Evolutionary conservation across 2,113 vertebrate species (phyloP).

Genomic region (Oophaga pumilio): DNA sequence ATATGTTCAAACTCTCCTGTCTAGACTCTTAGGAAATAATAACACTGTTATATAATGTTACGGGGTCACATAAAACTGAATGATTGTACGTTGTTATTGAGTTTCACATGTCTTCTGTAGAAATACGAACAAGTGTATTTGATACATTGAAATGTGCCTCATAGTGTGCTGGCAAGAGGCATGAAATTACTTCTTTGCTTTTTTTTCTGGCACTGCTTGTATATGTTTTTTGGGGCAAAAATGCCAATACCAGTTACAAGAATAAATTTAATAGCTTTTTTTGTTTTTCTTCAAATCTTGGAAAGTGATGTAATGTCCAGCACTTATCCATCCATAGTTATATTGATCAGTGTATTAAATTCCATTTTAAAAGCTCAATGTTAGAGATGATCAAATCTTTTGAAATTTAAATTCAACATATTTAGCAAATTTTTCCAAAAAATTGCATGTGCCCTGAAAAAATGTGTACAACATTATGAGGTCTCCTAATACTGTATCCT

Average conservation of each 20-base stretch:
- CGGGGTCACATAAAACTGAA: constrained; percentile 39
- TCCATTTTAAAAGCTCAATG: no score
- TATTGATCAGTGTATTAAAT: no score
- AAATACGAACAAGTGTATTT: constrained; percentile 2
- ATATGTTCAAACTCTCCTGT: constrained; percentile 36
- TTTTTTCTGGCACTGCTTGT: not conserved
- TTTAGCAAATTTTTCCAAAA: no score
- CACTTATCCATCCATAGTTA: no score
- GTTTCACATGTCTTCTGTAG: constrained; percentile 30
- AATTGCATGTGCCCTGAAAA: no score
- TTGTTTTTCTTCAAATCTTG: no score
- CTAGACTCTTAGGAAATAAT: constrained; percentile 53
- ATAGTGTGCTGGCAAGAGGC: not conserved
- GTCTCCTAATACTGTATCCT: no score
- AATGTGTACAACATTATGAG: no score
- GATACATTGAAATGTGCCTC: not conserved
- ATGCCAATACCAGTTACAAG: not conserved
- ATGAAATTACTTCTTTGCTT: not conserved
- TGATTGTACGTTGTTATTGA: constrained; percentile 37
- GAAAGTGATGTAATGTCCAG: no score
- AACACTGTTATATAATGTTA: constrained; percentile 49
- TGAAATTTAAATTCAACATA: no score
- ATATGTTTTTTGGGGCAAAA: not conserved
- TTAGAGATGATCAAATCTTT: no score
- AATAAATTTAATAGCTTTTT: no score